Base-by-base conservation (phyloP, 1,140 invertebrate genomes). In the Apolygus lucorum region DNA sequence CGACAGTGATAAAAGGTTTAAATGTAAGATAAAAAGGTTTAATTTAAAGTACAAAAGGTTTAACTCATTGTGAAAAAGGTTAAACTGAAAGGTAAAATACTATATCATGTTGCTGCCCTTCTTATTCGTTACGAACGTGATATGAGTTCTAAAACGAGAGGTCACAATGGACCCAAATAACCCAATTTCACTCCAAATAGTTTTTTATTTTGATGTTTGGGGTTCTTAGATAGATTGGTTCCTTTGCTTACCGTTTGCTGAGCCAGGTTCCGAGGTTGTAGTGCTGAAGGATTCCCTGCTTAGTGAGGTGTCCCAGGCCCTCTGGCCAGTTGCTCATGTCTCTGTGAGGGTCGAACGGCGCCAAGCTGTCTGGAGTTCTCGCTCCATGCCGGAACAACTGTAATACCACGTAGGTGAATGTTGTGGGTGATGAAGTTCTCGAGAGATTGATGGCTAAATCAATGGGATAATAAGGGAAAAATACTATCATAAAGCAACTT, bases 331-430 rank as follows among this genome's bases (percentile, higher is more conserved):
- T 79, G 11, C 82, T 84, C 68, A 81, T 78, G 76, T 88, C 83
- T 25, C 81, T 81, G 76, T 88, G 89, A 0, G 89, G 90, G 81
- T 95, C 92, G 26, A 79, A 90, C 0, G 90, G 88, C 77, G 92
- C 95, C 0, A 85, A 79, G 62, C 83, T 76, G 1, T 90, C 78
- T 0, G 91, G 91, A 26, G 88, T 90, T 72, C 93, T 82, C 76
- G 93, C 92, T 28, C 92, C 93, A 83, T 95, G 93, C 68, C 92
- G 81, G 77, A 82, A 91, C 24, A 91, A 74, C 81, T 85, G 68
- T 28, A 78, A 76, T 67, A 69, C 70, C n/a, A 65, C 4, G 28
- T 8, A 26, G 26, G 27, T 13, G 11, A 4, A 21, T 4, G 8
- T 22, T 4, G 54, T 59, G 54, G 22, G 4, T 14, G 54, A 4